Percentiles rank a stretch among this genome's conserved stretches.
These are phyloP conservation scores for Toxotes jaculatrix DNA, from an alignment of 2,113 vertebrate genomes.

Conservation along the genomic window DNA sequence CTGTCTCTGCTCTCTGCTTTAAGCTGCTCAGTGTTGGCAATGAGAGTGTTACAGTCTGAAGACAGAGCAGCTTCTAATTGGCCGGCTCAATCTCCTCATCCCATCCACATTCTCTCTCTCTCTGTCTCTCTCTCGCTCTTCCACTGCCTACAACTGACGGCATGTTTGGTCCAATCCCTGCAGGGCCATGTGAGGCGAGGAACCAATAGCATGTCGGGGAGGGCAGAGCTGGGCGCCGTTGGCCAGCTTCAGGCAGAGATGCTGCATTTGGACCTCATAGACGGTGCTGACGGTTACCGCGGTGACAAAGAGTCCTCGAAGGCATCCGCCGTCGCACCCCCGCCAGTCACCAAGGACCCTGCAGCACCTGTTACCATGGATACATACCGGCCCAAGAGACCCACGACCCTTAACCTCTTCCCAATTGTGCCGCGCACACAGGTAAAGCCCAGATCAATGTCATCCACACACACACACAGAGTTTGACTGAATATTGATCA, in stretches of 20 bases:
- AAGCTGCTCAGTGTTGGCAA: constrained; percentile 53
- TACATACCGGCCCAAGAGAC: constrained; percentile 94
- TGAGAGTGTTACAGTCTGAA: constrained; percentile 62
- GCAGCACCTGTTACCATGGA: constrained; percentile 87
- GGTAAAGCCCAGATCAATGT: constrained; percentile 80
- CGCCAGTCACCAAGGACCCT: constrained; percentile 78
- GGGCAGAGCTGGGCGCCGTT: constrained; percentile 86
- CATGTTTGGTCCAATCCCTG: constrained; percentile 72
- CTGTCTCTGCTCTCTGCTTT: constrained; percentile 8
- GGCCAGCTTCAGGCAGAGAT: constrained; percentile 94
- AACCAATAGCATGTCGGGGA: constrained; percentile 84
- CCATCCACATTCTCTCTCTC: constrained; percentile 38
- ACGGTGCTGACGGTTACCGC: constrained; percentile 88
- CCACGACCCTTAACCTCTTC: constrained; percentile 97
- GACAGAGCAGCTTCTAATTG: constrained; percentile 74
- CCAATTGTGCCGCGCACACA: constrained; percentile 96
- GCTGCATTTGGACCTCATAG: constrained; percentile 95
- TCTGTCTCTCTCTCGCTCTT: constrained; percentile 17
- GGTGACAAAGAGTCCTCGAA: constrained; percentile 81
- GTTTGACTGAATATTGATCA: constrained; percentile 23
- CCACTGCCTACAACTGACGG: constrained; percentile 58
- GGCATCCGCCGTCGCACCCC: constrained; percentile 69
- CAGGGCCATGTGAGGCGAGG: constrained; percentile 89
- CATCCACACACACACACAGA: constrained; percentile 7
- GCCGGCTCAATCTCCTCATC: constrained; percentile 68